Conservation (phyloP, 2,888 invertebrate species). For the Drosophila acutilabella region DNA sequence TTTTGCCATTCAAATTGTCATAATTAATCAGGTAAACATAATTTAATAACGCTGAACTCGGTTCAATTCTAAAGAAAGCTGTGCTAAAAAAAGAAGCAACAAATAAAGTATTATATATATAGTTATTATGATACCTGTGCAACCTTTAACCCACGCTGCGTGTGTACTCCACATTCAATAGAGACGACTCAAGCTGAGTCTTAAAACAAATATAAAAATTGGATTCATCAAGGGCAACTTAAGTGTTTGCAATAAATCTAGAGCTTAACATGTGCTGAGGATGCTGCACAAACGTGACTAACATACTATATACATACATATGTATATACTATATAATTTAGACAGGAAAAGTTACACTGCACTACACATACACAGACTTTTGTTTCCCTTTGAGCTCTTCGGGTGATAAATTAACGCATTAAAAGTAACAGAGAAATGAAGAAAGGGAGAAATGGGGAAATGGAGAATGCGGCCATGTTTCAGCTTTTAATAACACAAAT, state of each 20-base stretch:
- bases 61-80: not conserved
- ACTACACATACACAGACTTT: slow-evolving; percentile 18
- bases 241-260: slow-evolving; percentile 70
- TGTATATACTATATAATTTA: slow-evolving; percentile 3
- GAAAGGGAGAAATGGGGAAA: not conserved
- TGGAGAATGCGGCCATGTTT: slow-evolving; percentile 41
- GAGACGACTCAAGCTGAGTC: not conserved
- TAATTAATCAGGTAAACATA: slow-evolving; percentile 49
- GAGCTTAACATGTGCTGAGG: slow-evolving; percentile 73
- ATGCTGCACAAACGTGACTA: slow-evolving; percentile 64
- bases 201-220: slow-evolving; percentile 25
- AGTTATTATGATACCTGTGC: not conserved
- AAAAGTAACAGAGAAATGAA: slow-evolving; percentile 38
- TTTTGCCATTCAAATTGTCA: slow-evolving; percentile 30
- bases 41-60: slow-evolving; percentile 20
- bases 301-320: slow-evolving; percentile 32
- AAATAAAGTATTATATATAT: not conserved
- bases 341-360: slow-evolving; percentile 20
- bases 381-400: slow-evolving; percentile 16
- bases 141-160: not conserved
- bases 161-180: not conserved
- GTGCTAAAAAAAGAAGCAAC: not conserved
- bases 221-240: slow-evolving; percentile 58
- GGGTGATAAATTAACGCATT: slow-evolving; percentile 73
- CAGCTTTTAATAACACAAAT: slow-evolving; percentile 76